These are phyloP conservation scores for Macroteleia sp. DNA, from an alignment of 2,888 invertebrate species.

Conservation along the genomic window DNA sequence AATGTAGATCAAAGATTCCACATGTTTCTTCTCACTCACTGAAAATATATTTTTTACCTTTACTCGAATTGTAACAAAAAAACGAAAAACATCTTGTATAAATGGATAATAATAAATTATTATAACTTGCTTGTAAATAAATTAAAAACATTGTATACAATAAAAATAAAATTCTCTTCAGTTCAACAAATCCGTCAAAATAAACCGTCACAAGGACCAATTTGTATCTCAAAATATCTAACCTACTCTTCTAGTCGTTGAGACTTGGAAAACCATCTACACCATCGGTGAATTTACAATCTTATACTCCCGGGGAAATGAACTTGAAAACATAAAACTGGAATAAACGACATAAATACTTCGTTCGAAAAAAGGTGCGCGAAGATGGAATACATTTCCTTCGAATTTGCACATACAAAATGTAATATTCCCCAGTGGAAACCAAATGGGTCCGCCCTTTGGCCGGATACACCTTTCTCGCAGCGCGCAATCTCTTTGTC, in stretches of 20 bases:
- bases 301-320: slow-evolving; percentile 16
- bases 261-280: not conserved
- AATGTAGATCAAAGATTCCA: too few species aligned
- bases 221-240: slow-evolving; percentile 21
- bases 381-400: slow-evolving; percentile 40
- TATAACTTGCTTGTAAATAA: too few species aligned
- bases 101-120: too few species aligned
- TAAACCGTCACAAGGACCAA: slow-evolving; percentile 2
- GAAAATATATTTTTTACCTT: too few species aligned
- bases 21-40: too few species aligned
- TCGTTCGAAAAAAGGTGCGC: slow-evolving; percentile 25
- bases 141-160: too few species aligned
- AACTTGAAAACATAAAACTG: slow-evolving; percentile 35
- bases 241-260: too few species aligned
- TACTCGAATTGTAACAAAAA: too few species aligned
- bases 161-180: too few species aligned
- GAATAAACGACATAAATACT: slow-evolving; percentile 47
- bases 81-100: too few species aligned
- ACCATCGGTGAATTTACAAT: slow-evolving; percentile 22
- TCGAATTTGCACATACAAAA: slow-evolving; percentile 58
- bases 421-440: slow-evolving; percentile 51
- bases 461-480: not conserved
- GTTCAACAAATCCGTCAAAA: too few species aligned
- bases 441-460: slow-evolving; percentile 16
- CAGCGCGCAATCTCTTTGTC: slow-evolving; percentile 14